Percentiles rank a stretch among this genome's conserved stretches.
Evolutionary conservation across 2,113 vertebrate genomes (phyloP).

Genomic region (Heterotis niloticus): DNA sequence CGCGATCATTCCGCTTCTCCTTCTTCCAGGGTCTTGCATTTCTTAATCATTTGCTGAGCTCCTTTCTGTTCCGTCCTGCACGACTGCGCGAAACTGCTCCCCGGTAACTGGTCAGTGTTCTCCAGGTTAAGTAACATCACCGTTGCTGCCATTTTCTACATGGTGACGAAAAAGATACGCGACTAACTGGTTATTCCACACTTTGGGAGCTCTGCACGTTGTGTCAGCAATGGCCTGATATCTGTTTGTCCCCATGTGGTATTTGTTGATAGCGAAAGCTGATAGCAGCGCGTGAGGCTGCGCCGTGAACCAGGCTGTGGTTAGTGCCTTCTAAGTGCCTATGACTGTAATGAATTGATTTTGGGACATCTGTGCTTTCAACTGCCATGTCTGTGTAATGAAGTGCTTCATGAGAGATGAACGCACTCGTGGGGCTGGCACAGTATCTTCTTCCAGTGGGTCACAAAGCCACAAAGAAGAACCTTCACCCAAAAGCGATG

Average conservation of each 20-base stretch:
- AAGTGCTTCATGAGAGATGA: slow-evolving; percentile 59
- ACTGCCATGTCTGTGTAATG: slow-evolving; percentile 52
- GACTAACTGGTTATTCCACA: slow-evolving; percentile 29
- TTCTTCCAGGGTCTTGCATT: too few species aligned
- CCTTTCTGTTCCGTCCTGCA: too few species aligned
- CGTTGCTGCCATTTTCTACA: too few species aligned
- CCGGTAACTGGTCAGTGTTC: too few species aligned
- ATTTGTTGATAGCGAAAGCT: slow-evolving; percentile 52
- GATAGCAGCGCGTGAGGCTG: slow-evolving; percentile 47
- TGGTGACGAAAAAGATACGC: too few species aligned
- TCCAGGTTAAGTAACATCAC: too few species aligned
- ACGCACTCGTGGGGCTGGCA: slow-evolving; percentile 41
- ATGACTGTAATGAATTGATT: slow-evolving; percentile 58
- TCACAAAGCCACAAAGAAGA: slow-evolving; percentile 47
- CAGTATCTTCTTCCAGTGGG: slow-evolving; percentile 54
- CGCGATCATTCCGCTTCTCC: too few species aligned
- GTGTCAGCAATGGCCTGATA: slow-evolving; percentile 47
- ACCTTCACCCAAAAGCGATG: slow-evolving; percentile 45
- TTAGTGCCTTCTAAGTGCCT: slow-evolving; percentile 57
- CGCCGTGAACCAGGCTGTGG: slow-evolving; percentile 43
- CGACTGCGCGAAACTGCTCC: too few species aligned
- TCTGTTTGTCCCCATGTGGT: slow-evolving; percentile 29
- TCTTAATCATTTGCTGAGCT: too few species aligned
- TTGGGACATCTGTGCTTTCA: slow-evolving; percentile 54
- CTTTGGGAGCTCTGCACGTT: slow-evolving; percentile 34